These are phyloP conservation scores for Euglossa dilemma DNA, from an alignment of 1,140 invertebrate genomes.

Conservation along the genomic window DNA sequence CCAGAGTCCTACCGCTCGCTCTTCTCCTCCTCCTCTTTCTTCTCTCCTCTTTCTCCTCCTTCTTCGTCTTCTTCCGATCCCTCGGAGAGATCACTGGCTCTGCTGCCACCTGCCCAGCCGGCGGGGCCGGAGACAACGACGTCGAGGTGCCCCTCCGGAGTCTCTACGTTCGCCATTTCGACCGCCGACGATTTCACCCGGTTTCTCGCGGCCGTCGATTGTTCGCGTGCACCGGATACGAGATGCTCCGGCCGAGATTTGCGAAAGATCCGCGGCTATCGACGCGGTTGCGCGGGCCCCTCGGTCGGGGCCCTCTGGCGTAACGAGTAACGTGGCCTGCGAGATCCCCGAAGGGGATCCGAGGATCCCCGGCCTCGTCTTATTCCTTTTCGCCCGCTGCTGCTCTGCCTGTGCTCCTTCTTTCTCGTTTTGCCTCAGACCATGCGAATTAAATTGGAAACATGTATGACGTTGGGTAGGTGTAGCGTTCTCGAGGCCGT, in stretches of 20 bases:
- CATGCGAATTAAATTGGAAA: slow-evolving; percentile 46
- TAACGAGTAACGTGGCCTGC: slow-evolving; percentile 30
- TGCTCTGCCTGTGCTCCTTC: too few relatives aligned
- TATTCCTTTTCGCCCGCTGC: background rate
- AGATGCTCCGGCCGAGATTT: slow-evolving; percentile 15
- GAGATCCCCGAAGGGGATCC: slow-evolving; percentile 16
- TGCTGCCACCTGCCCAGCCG: too few relatives aligned
- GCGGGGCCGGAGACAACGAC: too few relatives aligned
- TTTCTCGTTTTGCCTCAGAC: slow-evolving; percentile 28
- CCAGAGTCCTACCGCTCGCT: slow-evolving; percentile 55
- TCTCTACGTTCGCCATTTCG: slow-evolving; percentile 30
- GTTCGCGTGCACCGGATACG: slow-evolving; percentile 46
- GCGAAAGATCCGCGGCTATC: slow-evolving; percentile 31
- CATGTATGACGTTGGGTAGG: slow-evolving; percentile 23
- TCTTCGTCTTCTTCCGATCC: too few relatives aligned
- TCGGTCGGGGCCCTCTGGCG: background rate
- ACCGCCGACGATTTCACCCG: slow-evolving; percentile 35
- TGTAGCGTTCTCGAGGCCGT: background rate
- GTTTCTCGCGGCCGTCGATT: slow-evolving; percentile 45
- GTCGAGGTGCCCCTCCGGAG: too few relatives aligned
- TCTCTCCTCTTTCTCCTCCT: background rate
- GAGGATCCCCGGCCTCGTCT: background rate
- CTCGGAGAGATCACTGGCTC: too few relatives aligned
- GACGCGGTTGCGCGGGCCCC: background rate
- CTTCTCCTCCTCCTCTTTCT: background rate